Evolutionary conservation across 2,797 vertebrate species (phyloP), one percentile per base, ranked within the genome.

Genomic region (Meda fulgida): DNA sequence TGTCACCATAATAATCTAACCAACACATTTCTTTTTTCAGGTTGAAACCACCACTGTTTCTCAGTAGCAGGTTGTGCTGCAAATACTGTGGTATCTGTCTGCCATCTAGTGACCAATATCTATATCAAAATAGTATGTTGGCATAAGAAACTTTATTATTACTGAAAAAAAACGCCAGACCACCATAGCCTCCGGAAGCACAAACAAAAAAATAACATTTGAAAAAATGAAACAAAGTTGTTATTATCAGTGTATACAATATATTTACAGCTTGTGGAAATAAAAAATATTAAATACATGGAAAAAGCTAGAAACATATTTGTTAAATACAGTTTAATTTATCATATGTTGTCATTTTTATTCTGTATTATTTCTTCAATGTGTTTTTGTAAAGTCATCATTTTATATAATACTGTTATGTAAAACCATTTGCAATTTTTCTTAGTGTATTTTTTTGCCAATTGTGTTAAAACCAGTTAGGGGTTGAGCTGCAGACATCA

Each of bases 81-180:
- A 67, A 69, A 58, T 31, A 7, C 14, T 8, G 38, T 63, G 76
- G 76, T 79, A 23, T 71, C 13, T 63, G 51, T 6, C 65, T 77
- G 83, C 83, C 83, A 58, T 48, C 83, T 84, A 84, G 83, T 70
- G 83, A 66, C 60, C 34, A 67, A 63, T 34, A 26, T 76, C 31
- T 76, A 55, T n/a, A 16, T 76, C 11, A 36, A 76, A 76, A 55
- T 36, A 34, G 10, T 2, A 21, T 75, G 13, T 53, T 34, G 31
- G 5, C 19, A 21, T 19, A 23, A 53, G 13, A 53, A 13, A 75
- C 21, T 13, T 14, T 13, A 51, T 51, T 75, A 36, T 55, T n/a
- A 76, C 23, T 55, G 2, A 63, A 63, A 63, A 63, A 58, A n/a
- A n/a, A n/a, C n/a, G 10, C 23, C 23, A 29, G 29, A 31, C 9